These are phyloP conservation scores for Anastrepha ludens DNA, from an alignment of 1,140 invertebrate species.

Conservation along the genomic window DNA sequence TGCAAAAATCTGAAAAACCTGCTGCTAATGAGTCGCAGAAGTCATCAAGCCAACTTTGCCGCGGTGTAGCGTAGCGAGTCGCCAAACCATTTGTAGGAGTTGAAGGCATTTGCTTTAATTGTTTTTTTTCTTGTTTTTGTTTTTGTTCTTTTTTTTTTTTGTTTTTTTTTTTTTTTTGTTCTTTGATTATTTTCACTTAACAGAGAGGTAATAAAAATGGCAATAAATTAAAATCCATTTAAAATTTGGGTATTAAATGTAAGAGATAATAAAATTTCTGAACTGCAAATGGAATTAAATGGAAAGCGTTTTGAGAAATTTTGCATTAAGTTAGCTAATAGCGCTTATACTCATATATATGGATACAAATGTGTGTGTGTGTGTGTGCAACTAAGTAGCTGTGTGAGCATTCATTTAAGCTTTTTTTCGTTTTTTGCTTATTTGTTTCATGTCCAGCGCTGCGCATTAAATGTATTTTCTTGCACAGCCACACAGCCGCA, in stretches of 20 bases:
- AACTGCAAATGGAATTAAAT: not conserved
- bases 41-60: not conserved
- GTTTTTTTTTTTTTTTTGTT: too few species aligned
- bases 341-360: not conserved
- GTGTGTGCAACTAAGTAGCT: not conserved
- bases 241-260: conserved; percentile 43
- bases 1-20: not conserved
- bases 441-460: conserved; percentile 1
- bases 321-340: not conserved
- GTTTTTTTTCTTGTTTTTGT: too few species aligned
- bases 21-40: not conserved
- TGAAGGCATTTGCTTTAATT: too few species aligned
- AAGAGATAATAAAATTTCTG: not conserved
- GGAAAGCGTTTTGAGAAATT: conserved; percentile 10
- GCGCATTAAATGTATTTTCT: not conserved
- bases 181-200: too few species aligned
- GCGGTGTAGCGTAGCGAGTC: not conserved
- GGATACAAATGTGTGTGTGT: not conserved
- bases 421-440: not conserved
- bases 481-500: not conserved
- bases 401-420: not conserved
- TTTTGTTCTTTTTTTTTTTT: too few species aligned
- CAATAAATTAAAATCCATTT: conserved; percentile 40
- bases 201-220: not conserved
- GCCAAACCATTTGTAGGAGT: not conserved